Evolutionary conservation across 2,797 vertebrate species (phyloP).

Genomic region (Danio kyathit): DNA sequence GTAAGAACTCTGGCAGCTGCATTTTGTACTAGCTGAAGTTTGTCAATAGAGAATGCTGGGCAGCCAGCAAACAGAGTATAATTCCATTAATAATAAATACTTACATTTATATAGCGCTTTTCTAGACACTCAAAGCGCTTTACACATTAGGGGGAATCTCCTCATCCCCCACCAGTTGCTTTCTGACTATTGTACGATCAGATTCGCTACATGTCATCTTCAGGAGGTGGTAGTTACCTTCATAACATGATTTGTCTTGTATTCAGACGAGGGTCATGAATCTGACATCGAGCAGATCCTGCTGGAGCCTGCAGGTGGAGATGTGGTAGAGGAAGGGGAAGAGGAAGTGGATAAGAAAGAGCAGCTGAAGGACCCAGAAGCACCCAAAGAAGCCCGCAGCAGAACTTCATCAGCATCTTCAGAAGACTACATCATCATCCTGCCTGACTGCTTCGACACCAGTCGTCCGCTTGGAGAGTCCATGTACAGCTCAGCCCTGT

Average conservation of each 20-base stretch:
- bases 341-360: slow-evolving; percentile 58
- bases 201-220: background rate
- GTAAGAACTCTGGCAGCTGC: no score
- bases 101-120: no score
- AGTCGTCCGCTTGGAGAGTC: slow-evolving; percentile 92
- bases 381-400: slow-evolving; percentile 82
- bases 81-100: no score
- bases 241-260: background rate
- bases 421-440: slow-evolving; percentile 94
- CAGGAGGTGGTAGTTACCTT: background rate
- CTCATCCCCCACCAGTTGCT: no score
- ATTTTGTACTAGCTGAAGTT: no score
- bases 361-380: slow-evolving; percentile 45
- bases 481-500: slow-evolving; percentile 92
- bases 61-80: no score
- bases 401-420: slow-evolving; percentile 89
- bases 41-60: no score
- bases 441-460: slow-evolving; percentile 97
- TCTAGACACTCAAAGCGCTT: no score
- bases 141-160: no score
- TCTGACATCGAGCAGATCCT: slow-evolving; percentile 63
- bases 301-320: slow-evolving; percentile 54
- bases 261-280: slow-evolving; percentile 59
- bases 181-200: background rate
- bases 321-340: slow-evolving; percentile 53